Evolutionary conservation across 2,113 vertebrate genomes (phyloP).

Genomic region (Gasterosteus nipponicus): DNA sequence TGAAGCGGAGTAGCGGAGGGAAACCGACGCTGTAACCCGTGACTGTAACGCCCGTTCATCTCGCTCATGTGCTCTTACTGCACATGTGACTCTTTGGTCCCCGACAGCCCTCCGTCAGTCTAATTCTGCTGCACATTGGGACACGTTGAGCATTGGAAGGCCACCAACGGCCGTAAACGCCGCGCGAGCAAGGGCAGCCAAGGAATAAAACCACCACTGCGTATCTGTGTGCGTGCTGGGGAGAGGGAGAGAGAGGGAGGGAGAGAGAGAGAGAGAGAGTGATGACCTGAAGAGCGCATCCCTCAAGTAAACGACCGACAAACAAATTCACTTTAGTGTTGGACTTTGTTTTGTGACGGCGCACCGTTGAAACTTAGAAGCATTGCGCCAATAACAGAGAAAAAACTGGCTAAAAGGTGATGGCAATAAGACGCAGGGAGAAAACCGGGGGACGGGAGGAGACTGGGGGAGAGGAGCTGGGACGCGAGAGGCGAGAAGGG

Average conservation of each 20-base stretch:
- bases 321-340: constrained; percentile 40
- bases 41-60: background rate
- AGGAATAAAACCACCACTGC: constrained; percentile 15
- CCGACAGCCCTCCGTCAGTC: constrained; percentile 16
- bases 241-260: background rate
- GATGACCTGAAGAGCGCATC: background rate
- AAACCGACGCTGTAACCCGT: background rate
- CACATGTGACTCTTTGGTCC: background rate
- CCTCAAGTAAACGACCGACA: constrained; percentile 13
- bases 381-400: background rate
- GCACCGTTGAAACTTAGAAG: constrained; percentile 18
- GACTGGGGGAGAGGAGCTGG: constrained; percentile 10
- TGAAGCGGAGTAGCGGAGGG: background rate
- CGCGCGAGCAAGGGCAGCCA: constrained; percentile 36
- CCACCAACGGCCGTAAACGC: constrained; percentile 36
- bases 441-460: constrained; percentile 27
- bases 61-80: background rate
- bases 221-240: background rate
- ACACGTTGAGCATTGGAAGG: constrained; percentile 38
- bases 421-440: background rate
- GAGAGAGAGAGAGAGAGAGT: background rate
- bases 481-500: constrained; percentile 32
- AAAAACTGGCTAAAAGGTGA: constrained; percentile 25
- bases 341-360: constrained; percentile 46
- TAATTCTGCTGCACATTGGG: background rate